These are phyloP conservation scores for Prolemur simus DNA, from an alignment of 2,113 vertebrate genomes.

Conservation along the genomic window DNA sequence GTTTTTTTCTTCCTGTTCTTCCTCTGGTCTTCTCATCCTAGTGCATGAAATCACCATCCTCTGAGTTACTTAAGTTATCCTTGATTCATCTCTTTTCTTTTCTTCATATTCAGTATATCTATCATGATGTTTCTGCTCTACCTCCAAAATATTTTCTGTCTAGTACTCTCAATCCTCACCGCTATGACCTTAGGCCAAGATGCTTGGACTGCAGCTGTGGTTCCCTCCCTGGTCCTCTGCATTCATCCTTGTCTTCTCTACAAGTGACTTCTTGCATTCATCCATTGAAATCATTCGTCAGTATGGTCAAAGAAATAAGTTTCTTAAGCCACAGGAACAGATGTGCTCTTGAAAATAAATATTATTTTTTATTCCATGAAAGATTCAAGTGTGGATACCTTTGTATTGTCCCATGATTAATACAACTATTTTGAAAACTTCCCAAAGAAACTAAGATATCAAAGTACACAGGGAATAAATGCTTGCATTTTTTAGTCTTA, in stretches of 20 bases:
- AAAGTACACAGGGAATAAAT: background rate
- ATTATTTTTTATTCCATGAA: background rate
- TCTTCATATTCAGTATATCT: background rate
- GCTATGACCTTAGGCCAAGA: background rate
- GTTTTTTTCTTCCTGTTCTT: background rate
- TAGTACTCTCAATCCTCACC: background rate
- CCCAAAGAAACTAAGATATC: background rate
- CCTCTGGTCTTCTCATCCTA: background rate
- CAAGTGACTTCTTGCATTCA: background rate
- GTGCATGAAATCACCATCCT: background rate
- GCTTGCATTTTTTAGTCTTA: background rate
- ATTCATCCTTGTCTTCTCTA: background rate
- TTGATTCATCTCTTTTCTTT: background rate
- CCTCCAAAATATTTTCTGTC: background rate
- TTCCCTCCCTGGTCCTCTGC: background rate
- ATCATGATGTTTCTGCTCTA: background rate
- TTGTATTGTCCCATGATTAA: background rate
- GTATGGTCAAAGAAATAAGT: background rate
- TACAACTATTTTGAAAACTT: conserved; percentile 32
- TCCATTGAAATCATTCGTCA: background rate
- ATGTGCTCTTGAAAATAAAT: background rate
- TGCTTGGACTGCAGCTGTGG: background rate
- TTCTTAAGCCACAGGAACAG: conserved; percentile 1
- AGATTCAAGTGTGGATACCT: background rate
- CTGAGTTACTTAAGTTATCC: background rate